phyloP scores from a whole-genome alignment of 2,113 vertebrate species.

The Cebus imitator region DNA sequence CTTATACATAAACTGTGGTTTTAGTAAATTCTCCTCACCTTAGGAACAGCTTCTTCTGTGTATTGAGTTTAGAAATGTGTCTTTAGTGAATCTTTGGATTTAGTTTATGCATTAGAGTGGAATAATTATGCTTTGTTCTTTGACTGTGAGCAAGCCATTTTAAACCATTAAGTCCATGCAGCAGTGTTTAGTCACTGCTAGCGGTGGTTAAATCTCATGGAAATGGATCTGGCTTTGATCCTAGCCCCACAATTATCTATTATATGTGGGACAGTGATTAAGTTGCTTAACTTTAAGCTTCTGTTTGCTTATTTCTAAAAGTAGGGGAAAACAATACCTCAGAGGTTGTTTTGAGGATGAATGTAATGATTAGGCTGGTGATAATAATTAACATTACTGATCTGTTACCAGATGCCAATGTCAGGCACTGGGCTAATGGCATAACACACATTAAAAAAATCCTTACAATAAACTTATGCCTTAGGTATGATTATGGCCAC shows the following conservation, averaged over 20 bases:
- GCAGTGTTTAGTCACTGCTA: neutral
- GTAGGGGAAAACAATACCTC: neutral
- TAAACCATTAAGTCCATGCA: neutral
- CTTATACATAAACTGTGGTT: neutral
- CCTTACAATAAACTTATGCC: neutral
- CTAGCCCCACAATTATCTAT: neutral
- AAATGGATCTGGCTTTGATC: constrained; percentile 32
- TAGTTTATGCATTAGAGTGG: neutral
- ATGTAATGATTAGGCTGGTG: neutral
- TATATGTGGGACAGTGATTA: neutral
- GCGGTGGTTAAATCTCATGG: neutral
- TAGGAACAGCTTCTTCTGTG: neutral
- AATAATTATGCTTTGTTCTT: neutral
- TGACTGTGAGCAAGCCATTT: neutral
- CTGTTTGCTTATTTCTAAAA: neutral
- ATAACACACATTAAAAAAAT: neutral
- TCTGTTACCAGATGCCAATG: neutral
- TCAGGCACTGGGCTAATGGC: neutral
- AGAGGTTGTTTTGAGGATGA: neutral
- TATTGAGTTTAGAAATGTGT: neutral
- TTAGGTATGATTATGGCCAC: neutral
- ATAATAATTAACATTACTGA: neutral
- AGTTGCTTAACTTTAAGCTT: constrained; percentile 32
- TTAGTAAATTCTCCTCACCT: neutral
- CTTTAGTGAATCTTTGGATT: constrained; percentile 19